Base-by-base conservation (phyloP, 2,797 vertebrate species). In the Crypturellus tataupa region DNA sequence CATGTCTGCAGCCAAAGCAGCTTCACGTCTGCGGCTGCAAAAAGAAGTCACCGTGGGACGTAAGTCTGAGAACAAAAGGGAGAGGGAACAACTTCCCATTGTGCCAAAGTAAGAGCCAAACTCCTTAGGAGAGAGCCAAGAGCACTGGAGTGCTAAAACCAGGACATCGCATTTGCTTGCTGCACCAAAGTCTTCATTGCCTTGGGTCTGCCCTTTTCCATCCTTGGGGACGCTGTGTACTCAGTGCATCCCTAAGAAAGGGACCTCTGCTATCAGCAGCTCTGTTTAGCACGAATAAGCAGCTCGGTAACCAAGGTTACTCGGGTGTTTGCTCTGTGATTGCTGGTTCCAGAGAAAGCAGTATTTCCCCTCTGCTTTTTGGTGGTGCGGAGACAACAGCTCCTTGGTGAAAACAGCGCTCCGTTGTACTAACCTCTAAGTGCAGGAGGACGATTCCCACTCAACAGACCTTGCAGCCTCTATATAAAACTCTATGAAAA, bases 401-500 rank as follows among this genome's bases (percentile, higher is more conserved):
- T 65, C 46, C 56, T 37, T 0, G 1, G 69, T 4, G 25, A 62
- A 47, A 76, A 14, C 35, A 17, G 33, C 27, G 23, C 39, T 80
- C 35, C n/a, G 5, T 18, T 67, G 71, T 39, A 2, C 8, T 4
- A 13, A 78, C 10, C 24, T 12, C 39, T 0, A 14, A 63, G 67
- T 0, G 0, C 10, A 4, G 63, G 33, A 33, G 33, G 64, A 31
- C 2, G 8, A 7, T 3, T 11, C 12, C 35, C 3, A 14, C 4
- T 1, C 18, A 11, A 3, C 1, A 42, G 40, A 42, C 29, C 27
- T 37, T 19, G 29, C 31, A n/a, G 64, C 5, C 25, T 40, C 62
- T 42, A 31, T 27, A 31, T 2, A 29, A 29, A 63, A 29, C 29
- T 19, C 53, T 19, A 20, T 14, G 35, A 31, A 12, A 59, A 75